Evolutionary conservation across 2,888 invertebrate genomes (phyloP).

Genomic region (Zygogramma bicolorata): DNA sequence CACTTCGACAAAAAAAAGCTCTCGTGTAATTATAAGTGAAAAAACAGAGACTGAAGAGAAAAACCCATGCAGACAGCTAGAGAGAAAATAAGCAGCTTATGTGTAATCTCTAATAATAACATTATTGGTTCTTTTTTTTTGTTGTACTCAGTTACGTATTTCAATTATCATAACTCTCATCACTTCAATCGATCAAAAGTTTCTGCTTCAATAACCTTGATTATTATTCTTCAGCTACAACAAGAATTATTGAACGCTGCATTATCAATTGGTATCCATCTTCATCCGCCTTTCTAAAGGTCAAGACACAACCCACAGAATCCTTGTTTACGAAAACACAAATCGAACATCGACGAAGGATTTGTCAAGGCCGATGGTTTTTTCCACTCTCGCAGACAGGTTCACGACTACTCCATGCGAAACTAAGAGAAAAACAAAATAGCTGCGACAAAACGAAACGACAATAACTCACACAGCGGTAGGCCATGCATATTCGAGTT

Average conservation of each 20-base stretch:
- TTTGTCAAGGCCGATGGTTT: slow-evolving; percentile 10
- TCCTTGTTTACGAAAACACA: slow-evolving; percentile 2
- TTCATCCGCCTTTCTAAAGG: background rate
- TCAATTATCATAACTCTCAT: no score
- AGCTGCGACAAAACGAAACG: slow-evolving; percentile 17
- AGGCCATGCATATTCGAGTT: slow-evolving; percentile 22
- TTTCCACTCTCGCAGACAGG: slow-evolving; percentile 12
- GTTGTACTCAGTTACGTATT: no score
- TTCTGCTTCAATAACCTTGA: no score
- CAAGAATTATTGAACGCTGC: background rate
- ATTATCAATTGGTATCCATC: background rate
- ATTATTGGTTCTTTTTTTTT: no score
- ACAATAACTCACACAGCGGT: slow-evolving; percentile 21
- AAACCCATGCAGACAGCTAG: no score
- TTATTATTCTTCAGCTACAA: no score
- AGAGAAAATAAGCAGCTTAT: no score
- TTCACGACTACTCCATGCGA: slow-evolving; percentile 11
- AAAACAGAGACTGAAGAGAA: no score
- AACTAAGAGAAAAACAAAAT: slow-evolving; percentile 14
- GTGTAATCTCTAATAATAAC: no score
- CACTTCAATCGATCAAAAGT: no score
- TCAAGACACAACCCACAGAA: background rate
- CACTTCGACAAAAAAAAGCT: no score
- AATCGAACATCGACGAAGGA: background rate
- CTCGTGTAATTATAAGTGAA: no score